Evolutionary conservation across 2,888 invertebrate genomes (phyloP).

Genomic region (Rotaria socialis): DNA sequence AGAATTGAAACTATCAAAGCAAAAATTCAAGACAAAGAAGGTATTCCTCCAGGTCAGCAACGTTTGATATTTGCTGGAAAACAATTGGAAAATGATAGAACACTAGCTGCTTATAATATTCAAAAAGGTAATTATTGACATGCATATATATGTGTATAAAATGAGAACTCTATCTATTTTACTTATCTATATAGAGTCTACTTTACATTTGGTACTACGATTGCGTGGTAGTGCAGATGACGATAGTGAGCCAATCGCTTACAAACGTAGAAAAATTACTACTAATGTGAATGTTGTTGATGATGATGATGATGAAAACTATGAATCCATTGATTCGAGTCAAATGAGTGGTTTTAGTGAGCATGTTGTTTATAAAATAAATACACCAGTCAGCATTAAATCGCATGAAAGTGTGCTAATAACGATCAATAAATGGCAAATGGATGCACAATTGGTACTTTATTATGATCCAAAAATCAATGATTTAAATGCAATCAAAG

Average conservation of each 20-base stretch:
- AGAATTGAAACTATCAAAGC: constrained; percentile 60
- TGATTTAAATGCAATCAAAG: constrained; percentile 26
- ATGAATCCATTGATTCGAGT: constrained; percentile 11
- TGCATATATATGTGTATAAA: too few relatives aligned
- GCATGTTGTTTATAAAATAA: constrained; percentile 13
- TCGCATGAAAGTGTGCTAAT: not conserved
- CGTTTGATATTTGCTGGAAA: constrained; percentile 69
- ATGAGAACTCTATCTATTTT: not conserved
- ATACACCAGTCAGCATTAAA: not conserved
- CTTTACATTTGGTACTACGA: constrained; percentile 78
- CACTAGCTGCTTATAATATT: constrained; percentile 66
- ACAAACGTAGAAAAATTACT: not conserved
- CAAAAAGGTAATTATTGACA: constrained; percentile 59
- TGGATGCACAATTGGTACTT: constrained; percentile 9
- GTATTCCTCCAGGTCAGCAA: constrained; percentile 81
- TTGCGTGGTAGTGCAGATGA: constrained; percentile 63
- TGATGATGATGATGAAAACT: constrained; percentile 3
- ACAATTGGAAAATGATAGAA: constrained; percentile 66
- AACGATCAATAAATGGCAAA: constrained; percentile 10
- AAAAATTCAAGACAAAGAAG: constrained; percentile 84
- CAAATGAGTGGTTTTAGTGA: constrained; percentile 31
- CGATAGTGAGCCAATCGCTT: not conserved
- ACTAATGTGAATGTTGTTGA: not conserved
- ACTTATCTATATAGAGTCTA: constrained; percentile 65
- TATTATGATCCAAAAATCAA: constrained; percentile 28